These are phyloP conservation scores for Cathartes aura DNA, from an alignment of 2,113 vertebrate genomes.

Conservation along the genomic window DNA sequence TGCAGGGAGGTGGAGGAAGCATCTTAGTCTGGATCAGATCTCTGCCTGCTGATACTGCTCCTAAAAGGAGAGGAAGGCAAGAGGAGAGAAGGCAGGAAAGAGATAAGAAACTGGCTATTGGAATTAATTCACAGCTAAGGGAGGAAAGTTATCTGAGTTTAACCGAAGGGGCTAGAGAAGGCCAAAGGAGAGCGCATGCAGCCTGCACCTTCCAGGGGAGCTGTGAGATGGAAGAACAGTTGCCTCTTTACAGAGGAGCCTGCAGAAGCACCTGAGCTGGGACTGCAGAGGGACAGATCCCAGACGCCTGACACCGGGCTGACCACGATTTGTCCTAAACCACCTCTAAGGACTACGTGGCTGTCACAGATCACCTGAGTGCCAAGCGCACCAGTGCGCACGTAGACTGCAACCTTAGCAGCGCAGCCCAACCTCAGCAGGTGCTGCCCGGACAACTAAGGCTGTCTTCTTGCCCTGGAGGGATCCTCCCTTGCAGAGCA, in stretches of 20 bases:
- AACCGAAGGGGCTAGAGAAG: not conserved
- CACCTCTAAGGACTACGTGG: accelerated
- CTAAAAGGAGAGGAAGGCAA: not conserved
- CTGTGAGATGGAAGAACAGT: not conserved
- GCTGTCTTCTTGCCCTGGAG: not conserved
- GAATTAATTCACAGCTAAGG: not conserved
- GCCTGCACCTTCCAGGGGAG: not conserved
- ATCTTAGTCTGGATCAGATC: not conserved
- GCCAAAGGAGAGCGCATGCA: not conserved
- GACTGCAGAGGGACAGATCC: not conserved
- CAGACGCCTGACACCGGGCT: accelerated
- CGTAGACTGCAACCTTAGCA: not conserved
- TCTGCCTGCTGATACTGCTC: not conserved
- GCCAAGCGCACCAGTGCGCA: accelerated
- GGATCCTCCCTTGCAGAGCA: no score
- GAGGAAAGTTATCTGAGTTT: not conserved
- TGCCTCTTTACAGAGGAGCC: not conserved
- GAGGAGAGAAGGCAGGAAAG: not conserved
- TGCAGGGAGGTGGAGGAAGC: not conserved
- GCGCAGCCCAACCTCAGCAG: not conserved
- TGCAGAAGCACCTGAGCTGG: not conserved
- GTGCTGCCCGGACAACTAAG: not conserved
- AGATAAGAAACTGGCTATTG: not conserved
- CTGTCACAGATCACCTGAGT: not conserved
- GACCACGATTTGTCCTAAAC: accelerated